Percentiles rank a stretch among this genome's conserved stretches.
phyloP scores from a whole-genome alignment of 2,113 vertebrate species.

The Pedetes capensis region DNA sequence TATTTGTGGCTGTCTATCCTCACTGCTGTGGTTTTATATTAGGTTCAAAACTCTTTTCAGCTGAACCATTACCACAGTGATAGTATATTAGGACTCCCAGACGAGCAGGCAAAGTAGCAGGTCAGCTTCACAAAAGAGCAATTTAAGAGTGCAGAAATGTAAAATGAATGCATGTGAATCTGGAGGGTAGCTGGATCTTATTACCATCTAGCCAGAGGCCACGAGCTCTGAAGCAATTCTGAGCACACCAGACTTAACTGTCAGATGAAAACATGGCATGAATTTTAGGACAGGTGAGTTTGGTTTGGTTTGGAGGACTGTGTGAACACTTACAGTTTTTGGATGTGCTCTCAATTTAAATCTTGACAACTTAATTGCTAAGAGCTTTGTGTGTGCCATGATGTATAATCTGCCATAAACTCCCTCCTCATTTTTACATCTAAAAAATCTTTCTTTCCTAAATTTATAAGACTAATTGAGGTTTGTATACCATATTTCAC shows the following conservation, averaged over 20 bases:
- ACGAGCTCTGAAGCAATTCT: background rate
- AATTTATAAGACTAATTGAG: background rate
- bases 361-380: background rate
- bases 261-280: background rate
- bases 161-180: background rate
- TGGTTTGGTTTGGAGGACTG: background rate
- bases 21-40: background rate
- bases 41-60: background rate
- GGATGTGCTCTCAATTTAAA: slow-evolving; percentile 1
- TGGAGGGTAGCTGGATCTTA: background rate
- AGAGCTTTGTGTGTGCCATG: background rate
- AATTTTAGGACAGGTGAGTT: background rate
- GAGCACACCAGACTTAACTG: background rate
- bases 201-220: background rate
- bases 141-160: background rate
- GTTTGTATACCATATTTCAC: background rate
- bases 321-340: background rate
- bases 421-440: background rate
- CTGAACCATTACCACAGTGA: background rate
- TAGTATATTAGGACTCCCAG: background rate
- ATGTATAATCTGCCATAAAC: background rate
- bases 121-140: background rate
- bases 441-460: background rate
- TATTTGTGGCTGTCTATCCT: background rate
- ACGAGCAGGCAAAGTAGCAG: background rate